Evolutionary conservation across 2,113 vertebrate genomes (phyloP).

Genomic region (Strix aluco): DNA sequence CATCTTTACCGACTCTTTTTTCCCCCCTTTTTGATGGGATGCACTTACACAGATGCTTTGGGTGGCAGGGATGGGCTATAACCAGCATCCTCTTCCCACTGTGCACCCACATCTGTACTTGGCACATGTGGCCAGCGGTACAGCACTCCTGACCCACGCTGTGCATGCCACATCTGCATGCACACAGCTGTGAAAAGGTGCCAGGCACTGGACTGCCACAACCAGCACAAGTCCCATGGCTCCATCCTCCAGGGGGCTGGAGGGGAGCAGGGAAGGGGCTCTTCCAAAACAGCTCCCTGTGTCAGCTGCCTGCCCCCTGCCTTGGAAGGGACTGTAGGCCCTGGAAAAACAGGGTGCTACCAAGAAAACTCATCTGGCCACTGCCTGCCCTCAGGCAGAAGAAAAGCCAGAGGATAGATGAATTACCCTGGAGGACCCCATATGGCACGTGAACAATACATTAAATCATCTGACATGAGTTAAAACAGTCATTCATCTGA

Average conservation of each 20-base stretch:
- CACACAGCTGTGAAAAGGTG: not conserved
- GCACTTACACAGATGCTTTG: not conserved
- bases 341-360: not conserved
- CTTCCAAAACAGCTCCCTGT: rapidly evolving
- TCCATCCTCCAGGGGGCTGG: not conserved
- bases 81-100: rapidly evolving
- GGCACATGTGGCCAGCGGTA: rapidly evolving
- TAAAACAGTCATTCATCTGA: not conserved
- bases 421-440: not conserved
- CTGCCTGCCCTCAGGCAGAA: not conserved
- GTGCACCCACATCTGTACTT: rapidly evolving
- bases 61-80: not conserved
- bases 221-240: not conserved
- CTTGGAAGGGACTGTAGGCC: rapidly evolving
- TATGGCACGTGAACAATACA: not conserved
- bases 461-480: not conserved
- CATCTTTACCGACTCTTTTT: not conserved
- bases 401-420: not conserved
- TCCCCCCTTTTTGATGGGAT: not conserved
- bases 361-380: not conserved
- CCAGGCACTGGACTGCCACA: not conserved
- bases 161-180: rapidly evolving
- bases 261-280: not conserved
- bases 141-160: rapidly evolving
- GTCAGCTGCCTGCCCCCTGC: not conserved